Evolutionary conservation across 2,797 vertebrate genomes (phyloP), one percentile per base, ranked within the genome.

Genomic region (Sebastes minor): DNA sequence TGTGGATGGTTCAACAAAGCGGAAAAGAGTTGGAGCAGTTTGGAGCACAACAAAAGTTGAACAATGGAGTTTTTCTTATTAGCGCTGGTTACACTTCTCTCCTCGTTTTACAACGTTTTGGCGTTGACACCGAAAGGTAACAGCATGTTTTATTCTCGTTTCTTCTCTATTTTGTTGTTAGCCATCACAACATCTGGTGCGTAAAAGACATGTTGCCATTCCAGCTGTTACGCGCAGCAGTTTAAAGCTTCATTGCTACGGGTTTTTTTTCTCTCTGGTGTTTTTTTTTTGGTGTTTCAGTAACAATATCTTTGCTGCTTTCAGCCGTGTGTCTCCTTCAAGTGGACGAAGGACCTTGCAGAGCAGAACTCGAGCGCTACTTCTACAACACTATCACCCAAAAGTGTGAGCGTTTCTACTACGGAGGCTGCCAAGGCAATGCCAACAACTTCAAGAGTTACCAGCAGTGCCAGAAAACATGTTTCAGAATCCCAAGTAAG

Each of bases 401-500:
- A 86, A 95, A 88, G 46, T 99, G 98, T 84, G 94, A 95, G 81
- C 18, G 82, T 6, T 99, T 99, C 93, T 76, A 46, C 49, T 99
- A 96, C 16, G 97, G 98, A 2, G 98, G 97, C 7, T 99, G 98
- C 89, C 69, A 83, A 22, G 98, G 97, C 20, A 99, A 98, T 56
- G 92, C 83, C 88, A 99, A 99, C 91, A 98, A 97, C 86, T 99
- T 98, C 84, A 86, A 69, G 25, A 96, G 91, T 12, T 85, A 82
- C 22, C 83, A 93, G 30, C 95, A 95, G 73, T 99, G 98, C 73
- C 92, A 96, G 14, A 96, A 97, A 64, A 93, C 88, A 0, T 99
- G 98, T 86, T 96, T 95, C 92, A 94, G 78, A 78, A 98, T 99
- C 60, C 95, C 96, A 83, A 98, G 98, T 99, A 94, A 94, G 98